Evolutionary conservation across 1,140 invertebrate species (phyloP).

Genomic region (Pollicipes pollicipes): DNA sequence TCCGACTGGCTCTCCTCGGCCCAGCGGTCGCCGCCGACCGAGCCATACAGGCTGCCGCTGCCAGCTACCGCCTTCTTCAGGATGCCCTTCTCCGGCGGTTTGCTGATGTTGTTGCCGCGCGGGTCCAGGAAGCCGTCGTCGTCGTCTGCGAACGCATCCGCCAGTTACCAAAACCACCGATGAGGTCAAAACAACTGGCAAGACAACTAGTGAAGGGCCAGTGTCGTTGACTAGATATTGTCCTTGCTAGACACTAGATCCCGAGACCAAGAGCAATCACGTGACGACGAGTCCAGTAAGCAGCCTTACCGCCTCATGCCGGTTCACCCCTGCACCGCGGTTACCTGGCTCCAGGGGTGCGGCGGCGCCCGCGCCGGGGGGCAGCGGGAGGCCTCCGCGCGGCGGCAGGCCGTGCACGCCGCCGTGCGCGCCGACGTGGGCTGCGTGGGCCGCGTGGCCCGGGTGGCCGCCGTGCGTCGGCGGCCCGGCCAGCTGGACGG

Average conservation of each 20-base stretch:
- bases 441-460: background rate
- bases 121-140: constrained; percentile 65
- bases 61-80: constrained; percentile 61
- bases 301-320: too few relatives aligned
- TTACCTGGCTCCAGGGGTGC: background rate
- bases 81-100: constrained; percentile 66
- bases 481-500: background rate
- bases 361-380: too few relatives aligned
- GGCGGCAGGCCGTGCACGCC: background rate
- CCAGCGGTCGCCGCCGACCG: constrained; percentile 33
- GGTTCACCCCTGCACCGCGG: too few relatives aligned
- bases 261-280: too few relatives aligned
- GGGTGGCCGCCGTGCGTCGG: too few relatives aligned
- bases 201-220: too few relatives aligned
- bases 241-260: too few relatives aligned
- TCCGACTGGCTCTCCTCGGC: constrained; percentile 51
- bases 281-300: too few relatives aligned
- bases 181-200: too few relatives aligned
- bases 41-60: constrained; percentile 40
- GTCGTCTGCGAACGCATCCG: constrained; percentile 38
- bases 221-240: too few relatives aligned
- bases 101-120: constrained; percentile 49
- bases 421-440: background rate
- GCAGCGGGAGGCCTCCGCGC: background rate
- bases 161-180: too few relatives aligned